Base-by-base conservation (phyloP, 2,797 vertebrate genomes). In the Luscinia luscinia region DNA sequence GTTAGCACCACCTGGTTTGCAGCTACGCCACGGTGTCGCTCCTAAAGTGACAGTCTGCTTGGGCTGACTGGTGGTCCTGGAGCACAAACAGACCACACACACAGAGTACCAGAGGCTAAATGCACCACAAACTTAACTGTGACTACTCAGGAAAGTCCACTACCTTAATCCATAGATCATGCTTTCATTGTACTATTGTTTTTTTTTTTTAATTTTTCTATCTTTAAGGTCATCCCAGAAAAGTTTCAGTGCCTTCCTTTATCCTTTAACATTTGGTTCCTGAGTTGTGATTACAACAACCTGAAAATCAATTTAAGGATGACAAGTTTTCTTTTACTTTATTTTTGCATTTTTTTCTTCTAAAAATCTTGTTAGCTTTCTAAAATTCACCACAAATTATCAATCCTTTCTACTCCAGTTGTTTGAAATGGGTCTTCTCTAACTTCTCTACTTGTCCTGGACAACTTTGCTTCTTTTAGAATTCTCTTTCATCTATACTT, bases 1-100 rank as follows among this genome's bases (percentile, higher is more conserved):
- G 72, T 74, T 87, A 77, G 40, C 36, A 80, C 43, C 79, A 81
- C 79, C 73, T 88, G 69, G 38, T 89, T 89, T 88, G 92, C 91
- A 81, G 82, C 62, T 61, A 43, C 1, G 6, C 57, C 27, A 58
- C 49, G 26, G 9, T 8, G 52, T 70, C 61, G 4, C n/a, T 77
- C 45, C 64, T 76, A 5, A 93, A 62, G 52, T 57, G 81, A 84
- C 78, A 57, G 27, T 54, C 54, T 80, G 61, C 72, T 77, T 32
- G 34, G 52, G 57, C 57, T 85, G 84, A 32, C 40, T 63, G 40
- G 22, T 73, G 41, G 58, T 58, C 46, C 36, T 66, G 74, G 66
- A 51, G 16, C 24, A 21, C 79, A 87, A 89, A 63, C 49, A 87
- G 92, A 90, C 58, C 74, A 90, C 87, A 87, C 45, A 76, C n/a